Conservation (phyloP, 2,797 vertebrate genomes). For the Carcharodon carcharias region DNA sequence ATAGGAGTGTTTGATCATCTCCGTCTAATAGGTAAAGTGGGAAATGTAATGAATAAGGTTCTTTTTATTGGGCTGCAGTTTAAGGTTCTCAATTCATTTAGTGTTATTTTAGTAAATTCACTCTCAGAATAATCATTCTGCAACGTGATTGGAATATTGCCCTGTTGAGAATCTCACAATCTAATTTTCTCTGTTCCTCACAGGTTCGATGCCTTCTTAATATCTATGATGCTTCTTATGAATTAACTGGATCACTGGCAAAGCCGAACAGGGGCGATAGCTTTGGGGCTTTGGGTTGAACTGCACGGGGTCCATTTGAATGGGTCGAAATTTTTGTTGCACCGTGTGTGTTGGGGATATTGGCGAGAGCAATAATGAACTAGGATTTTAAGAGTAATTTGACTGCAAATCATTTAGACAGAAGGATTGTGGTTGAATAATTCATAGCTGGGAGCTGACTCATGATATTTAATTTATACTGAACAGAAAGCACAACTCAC, state of each 20-base stretch:
- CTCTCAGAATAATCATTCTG: not conserved
- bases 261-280: constrained; percentile 28
- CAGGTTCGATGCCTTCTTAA: constrained; percentile 33
- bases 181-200: not conserved
- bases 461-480: no score
- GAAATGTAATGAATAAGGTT: not conserved
- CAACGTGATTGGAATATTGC: not conserved
- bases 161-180: not conserved
- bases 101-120: not conserved
- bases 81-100: not conserved
- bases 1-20: not conserved
- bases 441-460: no score
- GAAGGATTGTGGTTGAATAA: no score
- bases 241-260: constrained; percentile 16
- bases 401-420: no score
- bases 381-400: no score
- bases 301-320: no score
- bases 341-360: no score
- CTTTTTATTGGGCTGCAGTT: not conserved
- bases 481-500: no score
- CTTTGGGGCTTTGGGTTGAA: no score
- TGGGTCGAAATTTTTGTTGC: no score
- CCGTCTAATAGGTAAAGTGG: not conserved
- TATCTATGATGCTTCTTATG: constrained; percentile 34
- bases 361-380: no score